Percentiles rank a stretch among this genome's conserved stretches.
Evolutionary conservation across 2,888 invertebrate genomes (phyloP).

Genomic region (Dioctria linearis): DNA sequence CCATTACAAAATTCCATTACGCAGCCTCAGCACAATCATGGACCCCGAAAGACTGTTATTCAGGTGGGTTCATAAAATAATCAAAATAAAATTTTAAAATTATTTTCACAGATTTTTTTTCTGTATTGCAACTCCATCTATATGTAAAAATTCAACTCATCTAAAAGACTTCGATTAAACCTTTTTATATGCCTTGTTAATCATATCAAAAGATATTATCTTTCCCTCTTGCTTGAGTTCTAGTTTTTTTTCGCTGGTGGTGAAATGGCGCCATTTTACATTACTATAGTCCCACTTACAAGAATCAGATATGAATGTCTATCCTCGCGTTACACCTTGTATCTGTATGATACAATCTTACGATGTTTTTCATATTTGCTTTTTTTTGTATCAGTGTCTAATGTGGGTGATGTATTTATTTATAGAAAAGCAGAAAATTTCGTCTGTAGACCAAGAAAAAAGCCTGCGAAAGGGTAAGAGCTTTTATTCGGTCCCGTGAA

Average conservation of each 20-base stretch:
- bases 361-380: not conserved
- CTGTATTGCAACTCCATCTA: too few relatives aligned
- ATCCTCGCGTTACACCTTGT: not conserved
- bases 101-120: too few relatives aligned
- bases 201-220: too few relatives aligned
- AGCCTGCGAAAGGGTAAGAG: not conserved
- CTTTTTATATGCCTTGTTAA: not conserved
- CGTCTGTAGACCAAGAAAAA: not conserved
- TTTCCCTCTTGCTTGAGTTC: too few relatives aligned
- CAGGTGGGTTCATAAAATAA: slow-evolving; percentile 64
- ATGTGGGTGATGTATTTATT: not conserved
- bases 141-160: too few relatives aligned
- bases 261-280: not conserved
- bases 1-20: slow-evolving; percentile 66
- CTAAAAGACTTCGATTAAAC: not conserved
- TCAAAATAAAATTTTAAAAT: too few relatives aligned
- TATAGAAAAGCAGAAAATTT: slow-evolving; percentile 1
- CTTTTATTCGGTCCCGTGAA: not conserved
- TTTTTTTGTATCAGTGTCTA: not conserved
- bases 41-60: slow-evolving; percentile 70
- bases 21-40: slow-evolving; percentile 68
- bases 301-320: not conserved
- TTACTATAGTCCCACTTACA: not conserved
- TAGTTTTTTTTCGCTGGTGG: not conserved
- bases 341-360: not conserved